Evolutionary conservation across 2,888 invertebrate species (phyloP).

Genomic region (Iphiclides podalirius): DNA sequence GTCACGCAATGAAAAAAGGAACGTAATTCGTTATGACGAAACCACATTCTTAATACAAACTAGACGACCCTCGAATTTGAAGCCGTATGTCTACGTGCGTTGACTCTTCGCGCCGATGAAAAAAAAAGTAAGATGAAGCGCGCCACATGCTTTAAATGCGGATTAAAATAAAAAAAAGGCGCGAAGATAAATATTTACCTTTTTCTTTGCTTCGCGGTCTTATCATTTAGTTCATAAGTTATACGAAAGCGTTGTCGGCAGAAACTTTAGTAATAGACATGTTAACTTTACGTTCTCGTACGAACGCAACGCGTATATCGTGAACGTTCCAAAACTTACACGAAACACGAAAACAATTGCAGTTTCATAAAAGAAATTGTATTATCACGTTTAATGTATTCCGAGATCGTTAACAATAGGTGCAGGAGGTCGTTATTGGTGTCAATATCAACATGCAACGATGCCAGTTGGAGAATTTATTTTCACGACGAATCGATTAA

Average conservation of each 20-base stretch:
- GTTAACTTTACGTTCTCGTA: too few relatives aligned
- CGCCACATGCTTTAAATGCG: neutral
- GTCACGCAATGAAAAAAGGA: slow-evolving; percentile 46
- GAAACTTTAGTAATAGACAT: too few relatives aligned
- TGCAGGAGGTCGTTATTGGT: slow-evolving; percentile 33
- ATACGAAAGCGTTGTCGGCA: too few relatives aligned
- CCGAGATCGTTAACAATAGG: slow-evolving; percentile 26
- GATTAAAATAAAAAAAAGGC: slow-evolving; percentile 1
- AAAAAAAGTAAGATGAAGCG: slow-evolving; percentile 6
- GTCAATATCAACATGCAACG: slow-evolving; percentile 38
- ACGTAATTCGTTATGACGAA: slow-evolving; percentile 47
- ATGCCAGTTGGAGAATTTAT: slow-evolving; percentile 34
- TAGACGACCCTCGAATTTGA: slow-evolving; percentile 47
- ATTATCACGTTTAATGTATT: slow-evolving; percentile 12
- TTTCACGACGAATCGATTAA: slow-evolving; percentile 40
- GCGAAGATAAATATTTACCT: slow-evolving; percentile 1
- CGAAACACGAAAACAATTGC: too few relatives aligned
- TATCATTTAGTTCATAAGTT: too few relatives aligned
- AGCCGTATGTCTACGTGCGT: slow-evolving; percentile 23
- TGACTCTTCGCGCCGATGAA: slow-evolving; percentile 22
- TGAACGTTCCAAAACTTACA: too few relatives aligned
- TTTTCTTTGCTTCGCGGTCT: too few relatives aligned
- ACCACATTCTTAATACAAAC: slow-evolving; percentile 44
- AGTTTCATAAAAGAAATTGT: too few relatives aligned
- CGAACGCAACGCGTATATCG: too few relatives aligned